phyloP scores from a whole-genome alignment of 2,888 invertebrate species.

The Drosophila colorata region DNA sequence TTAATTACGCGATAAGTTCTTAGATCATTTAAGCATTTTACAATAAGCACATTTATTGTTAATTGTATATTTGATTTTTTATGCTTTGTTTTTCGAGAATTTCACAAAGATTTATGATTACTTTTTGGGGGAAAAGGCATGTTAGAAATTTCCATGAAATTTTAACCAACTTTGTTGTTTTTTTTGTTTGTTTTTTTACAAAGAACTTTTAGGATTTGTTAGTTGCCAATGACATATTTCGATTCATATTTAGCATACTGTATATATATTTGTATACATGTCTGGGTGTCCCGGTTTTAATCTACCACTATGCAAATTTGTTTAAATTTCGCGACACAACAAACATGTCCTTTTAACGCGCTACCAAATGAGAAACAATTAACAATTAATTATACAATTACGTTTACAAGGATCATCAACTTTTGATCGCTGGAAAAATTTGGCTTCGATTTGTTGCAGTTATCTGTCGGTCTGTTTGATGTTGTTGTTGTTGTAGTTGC shows the following conservation, averaged over 20 bases:
- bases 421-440: slow-evolving; percentile 54
- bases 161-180: slow-evolving; percentile 47
- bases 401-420: slow-evolving; percentile 42
- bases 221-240: slow-evolving; percentile 22
- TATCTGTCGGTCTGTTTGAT: slow-evolving; percentile 26
- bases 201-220: slow-evolving; percentile 46
- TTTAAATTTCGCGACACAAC: slow-evolving; percentile 48
- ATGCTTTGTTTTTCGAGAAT: slow-evolving; percentile 48
- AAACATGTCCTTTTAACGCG: slow-evolving; percentile 44
- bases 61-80: slow-evolving; percentile 41
- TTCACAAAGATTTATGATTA: slow-evolving; percentile 18
- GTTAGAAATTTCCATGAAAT: slow-evolving; percentile 67
- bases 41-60: slow-evolving; percentile 39
- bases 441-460: slow-evolving; percentile 65
- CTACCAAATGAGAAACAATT: slow-evolving; percentile 63
- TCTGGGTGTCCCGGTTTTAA: slow-evolving; percentile 7
- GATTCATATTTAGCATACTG: slow-evolving; percentile 27
- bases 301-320: slow-evolving; percentile 43
- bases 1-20: slow-evolving; percentile 18
- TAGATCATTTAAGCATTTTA: slow-evolving; percentile 23
- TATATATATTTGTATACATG: slow-evolving; percentile 11
- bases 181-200: slow-evolving; percentile 42
- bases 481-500: slow-evolving; percentile 10
- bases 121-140: slow-evolving; percentile 49
- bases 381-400: slow-evolving; percentile 68